Conservation (phyloP, 1,140 invertebrate genomes). For the Parapsyche elsis region DNA sequence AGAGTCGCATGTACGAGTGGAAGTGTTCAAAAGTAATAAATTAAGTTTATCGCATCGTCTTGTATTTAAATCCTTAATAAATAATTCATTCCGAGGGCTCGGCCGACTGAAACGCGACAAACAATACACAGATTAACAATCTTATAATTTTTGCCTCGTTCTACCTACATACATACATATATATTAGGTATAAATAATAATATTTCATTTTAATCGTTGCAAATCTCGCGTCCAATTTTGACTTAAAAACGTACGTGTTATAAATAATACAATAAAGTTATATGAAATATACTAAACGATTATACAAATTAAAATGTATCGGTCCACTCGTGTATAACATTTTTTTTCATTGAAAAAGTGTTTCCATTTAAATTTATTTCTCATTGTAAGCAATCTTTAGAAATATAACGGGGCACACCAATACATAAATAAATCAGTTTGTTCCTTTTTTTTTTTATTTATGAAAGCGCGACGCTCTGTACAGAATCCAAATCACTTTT, state of each 20-base stretch:
- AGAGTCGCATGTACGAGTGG: not conserved
- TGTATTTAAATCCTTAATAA: slow-evolving; percentile 18
- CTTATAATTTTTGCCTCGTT: not conserved
- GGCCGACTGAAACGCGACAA: not conserved
- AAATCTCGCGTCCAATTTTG: not conserved
- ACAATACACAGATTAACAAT: slow-evolving; percentile 21
- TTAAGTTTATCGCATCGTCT: slow-evolving; percentile 16
- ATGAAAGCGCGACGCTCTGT: not conserved
- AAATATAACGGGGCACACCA: too few species aligned
- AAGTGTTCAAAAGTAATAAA: slow-evolving; percentile 5
- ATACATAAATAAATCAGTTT: too few species aligned
- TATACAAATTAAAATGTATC: too few species aligned
- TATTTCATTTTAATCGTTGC: not conserved
- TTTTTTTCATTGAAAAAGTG: too few species aligned
- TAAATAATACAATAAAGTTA: too few species aligned
- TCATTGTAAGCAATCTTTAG: too few species aligned
- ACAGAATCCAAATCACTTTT: not conserved
- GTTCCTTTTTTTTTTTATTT: too few species aligned
- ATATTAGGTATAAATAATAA: slow-evolving; percentile 19
- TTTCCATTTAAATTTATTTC: too few species aligned
- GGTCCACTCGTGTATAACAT: too few species aligned
- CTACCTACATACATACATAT: not conserved
- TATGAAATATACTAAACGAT: not conserved
- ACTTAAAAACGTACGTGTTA: not conserved
- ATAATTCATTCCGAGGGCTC: slow-evolving; percentile 16